Conservation (phyloP, 2,888 invertebrate genomes). For the Clepsis dumicolana region DNA sequence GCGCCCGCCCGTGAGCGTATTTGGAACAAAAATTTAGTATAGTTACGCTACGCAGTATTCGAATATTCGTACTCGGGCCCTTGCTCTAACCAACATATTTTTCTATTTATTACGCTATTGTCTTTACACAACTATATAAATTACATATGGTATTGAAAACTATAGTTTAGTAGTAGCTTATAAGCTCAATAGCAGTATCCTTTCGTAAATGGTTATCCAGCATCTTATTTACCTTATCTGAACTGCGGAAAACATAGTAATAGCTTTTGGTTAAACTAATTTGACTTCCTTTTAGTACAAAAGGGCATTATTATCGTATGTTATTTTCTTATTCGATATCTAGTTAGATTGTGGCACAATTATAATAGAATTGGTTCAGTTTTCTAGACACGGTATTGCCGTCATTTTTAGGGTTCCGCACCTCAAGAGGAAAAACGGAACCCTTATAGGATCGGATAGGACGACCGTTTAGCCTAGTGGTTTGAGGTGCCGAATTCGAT, state of each 20-base stretch:
- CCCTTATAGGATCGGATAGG: no score
- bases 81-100: background rate
- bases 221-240: slow-evolving; percentile 42
- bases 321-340: slow-evolving; percentile 4
- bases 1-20: no score
- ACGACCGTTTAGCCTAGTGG: no score
- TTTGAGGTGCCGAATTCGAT: no score
- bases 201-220: slow-evolving; percentile 43
- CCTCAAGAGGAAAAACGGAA: no score
- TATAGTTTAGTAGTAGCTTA: no score
- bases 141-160: background rate
- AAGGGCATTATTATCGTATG: slow-evolving; percentile 36
- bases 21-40: no score
- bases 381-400: no score
- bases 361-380: background rate
- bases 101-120: background rate
- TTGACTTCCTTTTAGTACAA: slow-evolving; percentile 35
- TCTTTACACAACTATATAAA: background rate
- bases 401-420: no score
- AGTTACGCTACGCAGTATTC: no score
- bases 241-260: slow-evolving; percentile 25
- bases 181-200: slow-evolving; percentile 11
- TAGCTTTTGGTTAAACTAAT: slow-evolving; percentile 31
- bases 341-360: slow-evolving; percentile 6
- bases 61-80: no score